Evolutionary conservation across 2,888 invertebrate species (phyloP).

Genomic region (Chymomyza procnemis): DNA sequence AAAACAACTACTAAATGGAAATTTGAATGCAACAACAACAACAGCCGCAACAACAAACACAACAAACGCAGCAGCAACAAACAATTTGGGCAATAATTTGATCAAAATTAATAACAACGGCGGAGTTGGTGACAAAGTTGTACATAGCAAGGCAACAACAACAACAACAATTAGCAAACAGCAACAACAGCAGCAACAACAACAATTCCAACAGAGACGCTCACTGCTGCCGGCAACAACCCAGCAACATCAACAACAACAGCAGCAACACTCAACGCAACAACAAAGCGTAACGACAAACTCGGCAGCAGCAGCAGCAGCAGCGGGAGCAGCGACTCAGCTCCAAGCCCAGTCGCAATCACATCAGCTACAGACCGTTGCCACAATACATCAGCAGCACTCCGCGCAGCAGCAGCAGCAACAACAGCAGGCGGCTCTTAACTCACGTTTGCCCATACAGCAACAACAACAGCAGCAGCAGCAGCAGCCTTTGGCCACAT

Average conservation of each 20-base stretch:
- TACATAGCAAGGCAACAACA: constrained; percentile 49
- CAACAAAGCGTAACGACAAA: constrained; percentile 58
- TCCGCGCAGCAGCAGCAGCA: constrained; percentile 58
- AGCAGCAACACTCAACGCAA: constrained; percentile 54
- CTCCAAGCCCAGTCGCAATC: constrained; percentile 50
- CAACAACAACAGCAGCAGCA: constrained; percentile 41
- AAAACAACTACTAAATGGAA: constrained; percentile 12
- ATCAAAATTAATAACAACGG: constrained; percentile 61
- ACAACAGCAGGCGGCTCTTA: constrained; percentile 39
- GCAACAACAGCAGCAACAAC: constrained; percentile 37
- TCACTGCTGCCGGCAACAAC: constrained; percentile 26
- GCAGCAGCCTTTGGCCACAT: constrained; percentile 28
- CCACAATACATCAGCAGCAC: constrained; percentile 75
- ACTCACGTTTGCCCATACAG: constrained; percentile 48
- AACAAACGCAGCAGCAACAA: constrained; percentile 2
- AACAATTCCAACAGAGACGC: constrained; percentile 22
- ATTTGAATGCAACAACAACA: constrained; percentile 19
- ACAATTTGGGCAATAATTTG: constrained; percentile 63
- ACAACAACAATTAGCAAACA: constrained; percentile 45
- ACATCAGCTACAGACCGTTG: constrained; percentile 76
- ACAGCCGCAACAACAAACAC: constrained; percentile 38
- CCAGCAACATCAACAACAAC: constrained; percentile 34
- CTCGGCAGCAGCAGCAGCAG: constrained; percentile 37
- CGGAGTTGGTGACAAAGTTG: constrained; percentile 57
- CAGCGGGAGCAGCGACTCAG: constrained; percentile 41